phyloP scores from a whole-genome alignment of 2,113 vertebrate species.

The Parotia lawesii region DNA sequence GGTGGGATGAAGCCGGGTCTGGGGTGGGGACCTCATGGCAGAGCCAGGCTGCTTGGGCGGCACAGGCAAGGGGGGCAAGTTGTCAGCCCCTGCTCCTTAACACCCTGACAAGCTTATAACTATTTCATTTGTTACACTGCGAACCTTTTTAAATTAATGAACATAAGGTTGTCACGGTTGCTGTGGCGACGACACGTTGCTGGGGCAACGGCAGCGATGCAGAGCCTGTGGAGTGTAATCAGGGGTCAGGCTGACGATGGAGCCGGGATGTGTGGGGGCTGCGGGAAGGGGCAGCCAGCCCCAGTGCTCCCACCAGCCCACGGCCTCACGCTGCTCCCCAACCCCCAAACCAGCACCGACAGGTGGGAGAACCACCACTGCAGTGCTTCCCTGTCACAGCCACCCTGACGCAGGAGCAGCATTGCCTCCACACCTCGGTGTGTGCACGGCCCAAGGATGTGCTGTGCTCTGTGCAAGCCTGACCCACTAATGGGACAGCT shows the following conservation, averaged over 20 bases:
- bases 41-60: neutral
- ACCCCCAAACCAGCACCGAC: rapidly evolving
- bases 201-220: conserved; percentile 48
- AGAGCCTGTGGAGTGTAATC: conserved; percentile 43
- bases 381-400: rapidly evolving
- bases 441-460: rapidly evolving
- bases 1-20: rapidly evolving
- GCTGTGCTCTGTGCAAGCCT: rapidly evolving
- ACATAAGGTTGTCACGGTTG: conserved; percentile 70
- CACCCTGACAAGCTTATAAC: conserved; percentile 67
- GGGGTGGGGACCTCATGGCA: neutral
- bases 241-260: conserved; percentile 56
- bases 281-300: neutral
- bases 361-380: rapidly evolving
- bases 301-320: neutral
- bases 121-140: conserved; percentile 67
- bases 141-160: conserved; percentile 71
- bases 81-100: conserved; percentile 47
- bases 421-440: rapidly evolving
- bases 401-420: rapidly evolving
- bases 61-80: neutral
- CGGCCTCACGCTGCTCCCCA: neutral
- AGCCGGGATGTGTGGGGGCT: neutral
- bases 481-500: rapidly evolving
- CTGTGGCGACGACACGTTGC: conserved; percentile 63